phyloP scores from a whole-genome alignment of 2,888 invertebrate species.

The Latrodectus elegans region DNA sequence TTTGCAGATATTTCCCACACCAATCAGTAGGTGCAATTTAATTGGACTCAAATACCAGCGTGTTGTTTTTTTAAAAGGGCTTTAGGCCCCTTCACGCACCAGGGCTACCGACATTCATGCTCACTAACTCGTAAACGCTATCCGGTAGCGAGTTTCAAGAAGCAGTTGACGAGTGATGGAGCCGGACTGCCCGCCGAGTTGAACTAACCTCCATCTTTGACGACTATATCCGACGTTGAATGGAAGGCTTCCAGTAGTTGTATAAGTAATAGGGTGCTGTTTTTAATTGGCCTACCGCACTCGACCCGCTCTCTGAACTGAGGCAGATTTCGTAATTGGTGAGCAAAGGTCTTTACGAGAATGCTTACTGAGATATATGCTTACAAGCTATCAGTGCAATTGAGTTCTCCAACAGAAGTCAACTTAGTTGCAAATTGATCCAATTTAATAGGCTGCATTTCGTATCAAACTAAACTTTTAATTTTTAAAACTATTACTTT shows the following conservation, averaged over 20 bases:
- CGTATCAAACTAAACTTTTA: too few relatives aligned
- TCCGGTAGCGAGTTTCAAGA: conserved; percentile 35
- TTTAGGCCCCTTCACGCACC: background rate
- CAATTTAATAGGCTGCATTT: too few relatives aligned
- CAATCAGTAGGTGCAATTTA: conserved; percentile 10
- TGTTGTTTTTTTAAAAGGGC: conserved; percentile 4
- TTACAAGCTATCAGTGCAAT: too few relatives aligned
- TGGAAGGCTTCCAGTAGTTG: conserved; percentile 36
- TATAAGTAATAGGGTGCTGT: background rate
- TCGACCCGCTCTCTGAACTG: background rate
- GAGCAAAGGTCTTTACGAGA: too few relatives aligned
- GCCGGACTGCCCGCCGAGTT: background rate
- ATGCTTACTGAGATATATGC: too few relatives aligned
- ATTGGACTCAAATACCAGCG: conserved; percentile 27
- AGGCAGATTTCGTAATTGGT: too few relatives aligned
- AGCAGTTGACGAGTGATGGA: background rate
- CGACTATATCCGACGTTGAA: conserved; percentile 59
- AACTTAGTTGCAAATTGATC: too few relatives aligned
- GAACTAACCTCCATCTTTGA: conserved; percentile 21
- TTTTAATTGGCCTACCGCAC: conserved; percentile 63
- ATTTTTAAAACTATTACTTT: too few relatives aligned
- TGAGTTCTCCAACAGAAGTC: too few relatives aligned
- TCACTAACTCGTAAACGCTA: conserved; percentile 19
- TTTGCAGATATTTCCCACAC: background rate
- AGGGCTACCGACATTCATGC: background rate